Evolutionary conservation across 2,113 vertebrate genomes (phyloP).

Genomic region (Microtus richardsoni): DNA sequence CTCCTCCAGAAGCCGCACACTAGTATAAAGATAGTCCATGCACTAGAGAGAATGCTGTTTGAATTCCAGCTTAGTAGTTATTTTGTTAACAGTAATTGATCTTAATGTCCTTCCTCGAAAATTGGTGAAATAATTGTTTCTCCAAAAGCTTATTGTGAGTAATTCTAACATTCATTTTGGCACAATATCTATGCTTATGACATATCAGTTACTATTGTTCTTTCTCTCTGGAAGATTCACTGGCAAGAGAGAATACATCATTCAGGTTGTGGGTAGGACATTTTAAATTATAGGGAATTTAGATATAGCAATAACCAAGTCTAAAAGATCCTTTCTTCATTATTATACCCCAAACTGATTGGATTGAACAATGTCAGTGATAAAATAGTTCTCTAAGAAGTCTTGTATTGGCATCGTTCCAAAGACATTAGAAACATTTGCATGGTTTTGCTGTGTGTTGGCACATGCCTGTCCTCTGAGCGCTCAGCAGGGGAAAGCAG

Average conservation of each 20-base stretch:
- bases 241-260: neutral
- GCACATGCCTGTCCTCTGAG: neutral
- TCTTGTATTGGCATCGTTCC: neutral
- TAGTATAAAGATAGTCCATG: neutral
- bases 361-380: neutral
- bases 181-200: neutral
- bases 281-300: constrained; percentile 34
- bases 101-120: constrained; percentile 41
- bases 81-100: constrained; percentile 27
- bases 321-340: neutral
- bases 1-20: neutral
- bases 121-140: constrained; percentile 17
- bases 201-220: neutral
- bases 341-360: neutral
- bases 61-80: constrained; percentile 25
- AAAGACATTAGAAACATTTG: neutral
- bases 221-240: neutral
- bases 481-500: neutral
- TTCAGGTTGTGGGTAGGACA: neutral
- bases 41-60: constrained; percentile 8
- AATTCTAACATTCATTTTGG: neutral
- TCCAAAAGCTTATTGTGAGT: constrained; percentile 5
- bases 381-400: constrained; percentile 14
- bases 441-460: neutral
- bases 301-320: neutral